Conservation (phyloP, 1,140 invertebrate species). For the Dinothrombium tinctorium region DNA sequence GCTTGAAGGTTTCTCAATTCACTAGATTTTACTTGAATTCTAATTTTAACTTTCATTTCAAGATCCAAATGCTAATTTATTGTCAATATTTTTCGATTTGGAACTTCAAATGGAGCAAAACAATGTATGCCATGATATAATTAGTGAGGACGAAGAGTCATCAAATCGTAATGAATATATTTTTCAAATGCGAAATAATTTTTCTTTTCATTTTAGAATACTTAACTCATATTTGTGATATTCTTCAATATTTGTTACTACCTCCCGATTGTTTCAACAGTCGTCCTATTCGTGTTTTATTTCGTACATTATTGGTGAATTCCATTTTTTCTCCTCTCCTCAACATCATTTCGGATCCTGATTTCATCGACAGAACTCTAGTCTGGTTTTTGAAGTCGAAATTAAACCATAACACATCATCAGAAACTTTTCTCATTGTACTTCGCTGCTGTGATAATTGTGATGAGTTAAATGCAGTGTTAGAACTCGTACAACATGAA, state of each 20-base stretch:
- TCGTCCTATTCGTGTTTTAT: constrained; percentile 35
- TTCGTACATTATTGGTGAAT: constrained; percentile 56
- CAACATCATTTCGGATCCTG: constrained; percentile 61
- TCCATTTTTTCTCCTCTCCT: constrained; percentile 52
- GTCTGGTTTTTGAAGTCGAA: constrained; percentile 36
- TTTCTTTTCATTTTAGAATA: constrained; percentile 29
- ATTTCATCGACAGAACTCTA: constrained; percentile 76
- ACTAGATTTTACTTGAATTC: not conserved
- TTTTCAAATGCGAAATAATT: not conserved
- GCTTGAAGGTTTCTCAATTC: constrained; percentile 16
- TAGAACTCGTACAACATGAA: constrained; percentile 49
- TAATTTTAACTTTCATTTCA: not conserved
- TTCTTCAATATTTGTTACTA: constrained; percentile 54
- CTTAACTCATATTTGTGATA: constrained; percentile 54
- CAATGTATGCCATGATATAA: constrained; percentile 28
- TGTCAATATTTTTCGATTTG: constrained; percentile 61
- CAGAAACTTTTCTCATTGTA: constrained; percentile 51
- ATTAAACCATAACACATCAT: not conserved
- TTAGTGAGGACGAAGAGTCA: constrained; percentile 14
- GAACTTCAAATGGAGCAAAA: constrained; percentile 57
- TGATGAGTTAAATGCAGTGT: constrained; percentile 52
- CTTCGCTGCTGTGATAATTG: constrained; percentile 47
- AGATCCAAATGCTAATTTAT: constrained; percentile 25
- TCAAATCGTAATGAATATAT: constrained; percentile 25
- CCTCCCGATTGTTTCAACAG: constrained; percentile 66